Evolutionary conservation across 2,888 invertebrate genomes (phyloP), one percentile per base, ranked within the genome.

Genomic region (Argyresthia albistria): DNA sequence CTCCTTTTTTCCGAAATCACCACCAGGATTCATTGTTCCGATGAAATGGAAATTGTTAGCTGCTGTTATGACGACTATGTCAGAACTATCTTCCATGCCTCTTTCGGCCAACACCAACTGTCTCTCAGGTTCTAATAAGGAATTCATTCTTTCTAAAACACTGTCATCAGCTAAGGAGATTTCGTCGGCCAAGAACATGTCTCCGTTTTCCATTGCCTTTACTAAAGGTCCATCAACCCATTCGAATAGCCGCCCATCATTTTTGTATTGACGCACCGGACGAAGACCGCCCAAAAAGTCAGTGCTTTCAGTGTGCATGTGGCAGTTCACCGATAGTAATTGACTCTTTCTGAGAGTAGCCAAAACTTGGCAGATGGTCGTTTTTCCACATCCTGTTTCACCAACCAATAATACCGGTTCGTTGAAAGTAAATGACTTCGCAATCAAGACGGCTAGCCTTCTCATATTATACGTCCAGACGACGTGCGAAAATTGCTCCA

Each of bases 11-110:
- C 99, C 99, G 73, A 96, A 99, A 88, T 99, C 99, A 0, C 99
- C 99, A 10, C 99, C 98, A 8, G 99, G 99, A 87, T 99, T 99
- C 99, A 99, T 99, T 0, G 99, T 99, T 1, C 97, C 97, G 54
- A 99, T 90, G 66, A 99, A 95, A 63, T 95, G 93, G 72, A 99
- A 99, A 9, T 91, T 90, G 7, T 90, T 73, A 53, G 95, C 94
- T 0, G 91, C 90, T 45, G 93, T 89, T 3, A 93, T 86, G 36
- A 91, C 88, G 50, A 90, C 88, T 35, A 90, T 89, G 64, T 77
- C 87, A 36, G 89, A 88, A 66, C 79, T 89, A 54, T 86, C 88
- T 65, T 90, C 91, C 53, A 90, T 91, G 8, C 95, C 95, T 72
- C 97, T 96, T 83, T 99, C 99, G 0, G 98, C 94, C 53, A 99